phyloP scores from a whole-genome alignment of 2,888 invertebrate genomes.

The Mythimna vitellina region DNA sequence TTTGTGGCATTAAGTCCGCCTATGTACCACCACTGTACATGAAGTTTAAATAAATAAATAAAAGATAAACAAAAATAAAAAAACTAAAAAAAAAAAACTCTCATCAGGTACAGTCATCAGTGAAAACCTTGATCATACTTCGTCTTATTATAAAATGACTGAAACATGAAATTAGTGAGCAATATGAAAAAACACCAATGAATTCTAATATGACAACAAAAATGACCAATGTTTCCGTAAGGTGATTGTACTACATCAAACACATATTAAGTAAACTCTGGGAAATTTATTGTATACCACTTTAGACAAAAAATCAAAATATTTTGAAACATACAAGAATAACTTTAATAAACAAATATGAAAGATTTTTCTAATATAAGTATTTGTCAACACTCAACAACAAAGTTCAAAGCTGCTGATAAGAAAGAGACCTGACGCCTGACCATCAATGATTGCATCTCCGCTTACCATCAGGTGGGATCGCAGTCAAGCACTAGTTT shows the following conservation, averaged over 20 bases:
- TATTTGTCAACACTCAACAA: no score
- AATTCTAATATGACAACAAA: background rate
- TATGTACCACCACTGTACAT: no score
- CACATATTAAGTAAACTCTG: background rate
- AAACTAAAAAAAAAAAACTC: background rate
- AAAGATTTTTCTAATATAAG: no score
- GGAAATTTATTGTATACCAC: background rate
- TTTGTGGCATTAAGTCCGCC: no score
- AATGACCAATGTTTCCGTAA: constrained; percentile 11
- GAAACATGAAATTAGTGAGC: background rate
- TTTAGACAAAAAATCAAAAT: background rate
- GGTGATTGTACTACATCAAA: constrained; percentile 1
- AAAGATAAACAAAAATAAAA: background rate
- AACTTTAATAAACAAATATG: background rate
- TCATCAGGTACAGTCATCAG: background rate
- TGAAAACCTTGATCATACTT: constrained; percentile 10
- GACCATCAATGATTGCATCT: no score
- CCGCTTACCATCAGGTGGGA: no score
- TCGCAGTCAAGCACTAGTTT: no score
- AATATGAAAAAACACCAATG: background rate
- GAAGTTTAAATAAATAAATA: no score
- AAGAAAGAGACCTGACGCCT: no score
- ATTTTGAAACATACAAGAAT: no score
- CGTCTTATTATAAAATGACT: background rate
- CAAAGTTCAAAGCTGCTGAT: no score